Percentiles rank a stretch among this genome's conserved stretches.
Evolutionary conservation across 30 jellyfish, hydroid and myxozoan genomes (phyloP).

Genomic region (Rhopilema esculentum): DNA sequence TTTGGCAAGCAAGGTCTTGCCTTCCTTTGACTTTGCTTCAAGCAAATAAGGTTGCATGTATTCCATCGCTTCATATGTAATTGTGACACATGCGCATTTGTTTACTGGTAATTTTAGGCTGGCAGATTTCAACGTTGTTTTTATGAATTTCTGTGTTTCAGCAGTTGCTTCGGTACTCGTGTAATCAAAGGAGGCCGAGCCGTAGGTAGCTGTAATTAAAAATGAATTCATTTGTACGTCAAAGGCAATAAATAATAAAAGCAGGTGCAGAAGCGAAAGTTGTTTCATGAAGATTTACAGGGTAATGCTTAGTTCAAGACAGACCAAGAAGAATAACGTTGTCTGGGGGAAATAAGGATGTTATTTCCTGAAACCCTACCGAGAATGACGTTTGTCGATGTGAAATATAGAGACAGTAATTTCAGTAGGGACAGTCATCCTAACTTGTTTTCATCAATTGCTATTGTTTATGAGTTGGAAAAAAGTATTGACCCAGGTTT

Average conservation of each 20-base stretch:
- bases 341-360: too few relatives aligned
- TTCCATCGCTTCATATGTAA: constrained; percentile 9
- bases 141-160: background rate
- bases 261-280: too few relatives aligned
- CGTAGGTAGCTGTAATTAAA: constrained; percentile 1
- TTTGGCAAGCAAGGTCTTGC: constrained; percentile 5
- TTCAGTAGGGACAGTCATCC: too few relatives aligned
- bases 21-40: constrained; percentile 37
- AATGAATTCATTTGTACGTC: background rate
- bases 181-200: constrained; percentile 27
- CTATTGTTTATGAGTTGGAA: too few relatives aligned
- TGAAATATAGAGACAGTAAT: too few relatives aligned
- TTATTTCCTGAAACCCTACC: too few relatives aligned
- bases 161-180: background rate
- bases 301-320: too few relatives aligned
- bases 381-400: too few relatives aligned
- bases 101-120: constrained; percentile 12
- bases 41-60: constrained; percentile 1
- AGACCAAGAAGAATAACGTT: too few relatives aligned
- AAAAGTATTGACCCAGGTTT: too few relatives aligned
- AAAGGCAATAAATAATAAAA: background rate
- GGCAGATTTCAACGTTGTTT: background rate
- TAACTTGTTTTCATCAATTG: too few relatives aligned
- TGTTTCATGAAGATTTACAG: too few relatives aligned
- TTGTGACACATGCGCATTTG: constrained; percentile 33